phyloP scores from a whole-genome alignment of 2,888 invertebrate species.

The Xylota sylvarum region DNA sequence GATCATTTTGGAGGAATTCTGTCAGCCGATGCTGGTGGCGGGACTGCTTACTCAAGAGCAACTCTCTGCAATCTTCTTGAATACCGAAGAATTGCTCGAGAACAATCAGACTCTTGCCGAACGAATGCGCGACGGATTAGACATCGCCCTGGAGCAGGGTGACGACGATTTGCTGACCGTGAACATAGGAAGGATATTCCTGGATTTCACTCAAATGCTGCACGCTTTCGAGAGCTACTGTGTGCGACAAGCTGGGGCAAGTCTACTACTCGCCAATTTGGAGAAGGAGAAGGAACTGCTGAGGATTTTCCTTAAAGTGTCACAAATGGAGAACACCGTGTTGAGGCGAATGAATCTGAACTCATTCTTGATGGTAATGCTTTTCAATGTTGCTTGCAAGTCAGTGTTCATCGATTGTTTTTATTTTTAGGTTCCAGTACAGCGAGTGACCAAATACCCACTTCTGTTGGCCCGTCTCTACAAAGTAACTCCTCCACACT shows the following conservation, averaged over 20 bases:
- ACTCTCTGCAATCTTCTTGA: constrained; percentile 95
- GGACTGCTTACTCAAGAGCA: constrained; percentile 96
- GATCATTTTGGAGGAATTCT: constrained; percentile 96
- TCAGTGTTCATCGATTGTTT: neutral
- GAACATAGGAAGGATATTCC: constrained; percentile 95
- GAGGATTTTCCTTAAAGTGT: constrained; percentile 96
- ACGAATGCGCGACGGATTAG: constrained; percentile 93
- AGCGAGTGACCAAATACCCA: constrained; percentile 98
- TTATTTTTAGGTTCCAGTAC: constrained; percentile 92
- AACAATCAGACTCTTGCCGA: constrained; percentile 94
- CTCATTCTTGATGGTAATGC: constrained; percentile 96
- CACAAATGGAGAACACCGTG: constrained; percentile 98
- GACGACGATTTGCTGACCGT: constrained; percentile 94
- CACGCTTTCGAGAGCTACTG: constrained; percentile 98
- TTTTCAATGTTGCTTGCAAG: neutral
- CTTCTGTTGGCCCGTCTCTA: constrained; percentile 94
- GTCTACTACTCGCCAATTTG: constrained; percentile 93
- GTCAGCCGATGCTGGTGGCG: constrained; percentile 96
- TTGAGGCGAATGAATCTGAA: constrained; percentile 97
- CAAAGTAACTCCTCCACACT: constrained; percentile 94
- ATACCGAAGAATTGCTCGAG: constrained; percentile 95
- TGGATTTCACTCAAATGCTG: constrained; percentile 96
- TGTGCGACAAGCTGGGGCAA: constrained; percentile 96
- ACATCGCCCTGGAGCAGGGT: constrained; percentile 92
- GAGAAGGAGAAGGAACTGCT: constrained; percentile 98